Conservation (phyloP, 1,140 invertebrate species). For the Gonioctena quinquepunctata region DNA sequence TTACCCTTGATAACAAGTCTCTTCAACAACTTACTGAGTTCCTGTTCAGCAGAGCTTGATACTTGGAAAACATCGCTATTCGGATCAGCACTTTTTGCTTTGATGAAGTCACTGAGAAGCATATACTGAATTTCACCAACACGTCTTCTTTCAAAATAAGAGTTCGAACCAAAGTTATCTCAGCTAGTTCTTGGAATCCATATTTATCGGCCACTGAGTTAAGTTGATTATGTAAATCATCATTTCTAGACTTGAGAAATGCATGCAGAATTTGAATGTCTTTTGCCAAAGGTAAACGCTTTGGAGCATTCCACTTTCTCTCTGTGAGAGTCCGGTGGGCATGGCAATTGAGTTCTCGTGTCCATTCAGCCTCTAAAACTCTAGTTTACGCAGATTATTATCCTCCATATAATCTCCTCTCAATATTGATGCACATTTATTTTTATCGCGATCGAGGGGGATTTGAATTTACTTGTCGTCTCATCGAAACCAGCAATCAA, state of each 20-base stretch:
- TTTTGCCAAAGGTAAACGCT: too few species aligned
- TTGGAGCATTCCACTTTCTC: too few species aligned
- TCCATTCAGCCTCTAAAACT: too few species aligned
- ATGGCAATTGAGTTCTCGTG: too few species aligned
- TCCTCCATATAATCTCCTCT: too few species aligned
- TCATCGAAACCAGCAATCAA: too few species aligned
- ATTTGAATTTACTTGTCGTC: too few species aligned
- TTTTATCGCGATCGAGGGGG: too few species aligned
- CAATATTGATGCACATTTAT: too few species aligned
- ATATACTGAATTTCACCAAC: neutral
- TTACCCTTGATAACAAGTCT: neutral
- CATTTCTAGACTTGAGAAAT: neutral
- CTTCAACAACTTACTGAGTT: neutral
- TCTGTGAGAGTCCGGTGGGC: too few species aligned
- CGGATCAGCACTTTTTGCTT: slow-evolving; percentile 4
- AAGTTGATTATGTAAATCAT: neutral
- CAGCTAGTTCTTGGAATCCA: neutral
- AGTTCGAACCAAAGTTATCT: neutral
- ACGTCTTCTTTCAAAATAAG: neutral
- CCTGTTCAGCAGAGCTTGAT: neutral
- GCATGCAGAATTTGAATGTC: too few species aligned
- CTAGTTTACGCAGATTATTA: too few species aligned
- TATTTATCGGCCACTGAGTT: neutral
- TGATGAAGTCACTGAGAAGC: neutral
- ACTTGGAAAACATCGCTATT: neutral